Conservation (phyloP, 2,113 vertebrate species). For the Mustelus asterias region DNA sequence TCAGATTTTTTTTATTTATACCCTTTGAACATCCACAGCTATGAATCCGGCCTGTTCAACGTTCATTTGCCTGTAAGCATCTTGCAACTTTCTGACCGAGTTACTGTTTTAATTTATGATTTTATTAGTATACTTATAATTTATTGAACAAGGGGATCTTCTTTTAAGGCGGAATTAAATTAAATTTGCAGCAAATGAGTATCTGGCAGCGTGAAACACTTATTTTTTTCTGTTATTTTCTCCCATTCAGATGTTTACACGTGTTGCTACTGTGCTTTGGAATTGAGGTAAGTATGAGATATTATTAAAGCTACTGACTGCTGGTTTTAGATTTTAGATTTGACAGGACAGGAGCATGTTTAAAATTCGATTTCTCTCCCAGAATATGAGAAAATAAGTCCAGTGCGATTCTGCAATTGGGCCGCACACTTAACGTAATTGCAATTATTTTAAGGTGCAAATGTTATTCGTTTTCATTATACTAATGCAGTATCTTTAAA, state of each 20-base stretch:
- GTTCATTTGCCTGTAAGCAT: constrained; percentile 26
- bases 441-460: neutral
- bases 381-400: neutral
- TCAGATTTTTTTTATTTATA: neutral
- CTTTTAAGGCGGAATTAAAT: constrained; percentile 1
- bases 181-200: neutral
- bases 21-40: neutral
- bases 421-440: neutral
- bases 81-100: neutral
- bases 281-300: neutral
- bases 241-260: constrained; percentile 7
- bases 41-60: constrained; percentile 15
- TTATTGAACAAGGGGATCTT: neutral
- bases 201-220: neutral
- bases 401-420: neutral
- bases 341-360: neutral
- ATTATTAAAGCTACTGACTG: neutral
- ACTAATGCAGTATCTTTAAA: neutral
- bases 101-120: neutral
- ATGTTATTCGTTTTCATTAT: neutral
- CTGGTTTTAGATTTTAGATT: neutral
- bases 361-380: neutral
- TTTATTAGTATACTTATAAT: neutral
- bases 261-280: neutral
- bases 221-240: neutral